Conservation (phyloP, 2,113 vertebrate species). For the Hemichromis elongatus region DNA sequence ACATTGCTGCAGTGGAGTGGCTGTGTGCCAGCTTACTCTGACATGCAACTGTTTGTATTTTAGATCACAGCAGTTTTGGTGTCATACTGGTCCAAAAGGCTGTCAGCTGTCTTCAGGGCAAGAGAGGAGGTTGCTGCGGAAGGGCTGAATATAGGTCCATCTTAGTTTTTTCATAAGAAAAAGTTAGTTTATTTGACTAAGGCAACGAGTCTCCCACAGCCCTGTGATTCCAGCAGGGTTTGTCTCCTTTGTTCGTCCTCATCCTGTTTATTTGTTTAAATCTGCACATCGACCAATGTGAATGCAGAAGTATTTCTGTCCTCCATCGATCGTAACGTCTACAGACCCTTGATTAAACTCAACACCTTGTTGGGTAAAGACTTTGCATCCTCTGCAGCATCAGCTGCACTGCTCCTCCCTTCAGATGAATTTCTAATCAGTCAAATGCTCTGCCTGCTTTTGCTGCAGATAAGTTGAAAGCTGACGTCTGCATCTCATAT, state of each 20-base stretch:
- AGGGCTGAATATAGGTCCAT: neutral
- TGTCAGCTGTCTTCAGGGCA: neutral
- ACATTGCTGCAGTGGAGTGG: neutral
- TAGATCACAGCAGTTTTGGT: neutral
- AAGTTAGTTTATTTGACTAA: neutral
- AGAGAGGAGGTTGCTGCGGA: neutral
- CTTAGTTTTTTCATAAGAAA: neutral
- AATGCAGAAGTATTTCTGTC: neutral
- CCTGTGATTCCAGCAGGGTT: neutral
- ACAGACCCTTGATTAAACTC: neutral
- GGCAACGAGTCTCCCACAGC: neutral
- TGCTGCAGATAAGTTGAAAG: slow-evolving; percentile 11
- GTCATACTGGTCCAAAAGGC: neutral
- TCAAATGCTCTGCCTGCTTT: slow-evolving; percentile 23
- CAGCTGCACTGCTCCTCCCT: neutral
- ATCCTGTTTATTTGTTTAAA: neutral
- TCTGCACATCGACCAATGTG: neutral
- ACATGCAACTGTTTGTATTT: neutral
- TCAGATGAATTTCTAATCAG: slow-evolving; percentile 34
- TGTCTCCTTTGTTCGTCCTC: neutral
- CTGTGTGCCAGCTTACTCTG: neutral
- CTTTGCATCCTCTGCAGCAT: neutral
- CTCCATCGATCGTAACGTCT: neutral
- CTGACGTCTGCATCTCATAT: neutral
- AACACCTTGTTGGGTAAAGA: slow-evolving; percentile 6